Percentiles rank a stretch among this genome's conserved stretches.
phyloP scores from a whole-genome alignment of 2,797 vertebrate species.

The Anomalospiza imberbis region DNA sequence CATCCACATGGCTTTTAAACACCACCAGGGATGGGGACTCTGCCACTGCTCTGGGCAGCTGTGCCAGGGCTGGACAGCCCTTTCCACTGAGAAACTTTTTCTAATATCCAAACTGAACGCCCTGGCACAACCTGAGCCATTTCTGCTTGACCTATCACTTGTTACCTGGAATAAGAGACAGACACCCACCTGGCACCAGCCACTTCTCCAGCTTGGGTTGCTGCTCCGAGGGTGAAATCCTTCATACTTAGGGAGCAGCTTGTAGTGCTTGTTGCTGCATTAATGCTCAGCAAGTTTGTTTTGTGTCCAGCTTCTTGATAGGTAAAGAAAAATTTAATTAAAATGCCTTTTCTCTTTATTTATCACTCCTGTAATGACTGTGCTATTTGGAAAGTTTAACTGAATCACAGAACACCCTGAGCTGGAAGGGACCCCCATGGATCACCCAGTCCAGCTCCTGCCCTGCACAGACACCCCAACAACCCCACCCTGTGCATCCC shows the following conservation, averaged over 20 bases:
- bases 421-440: accelerated
- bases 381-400: neutral
- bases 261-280: neutral
- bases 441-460: accelerated
- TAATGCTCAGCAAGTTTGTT: neutral
- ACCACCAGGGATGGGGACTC: neutral
- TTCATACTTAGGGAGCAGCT: neutral
- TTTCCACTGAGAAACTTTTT: neutral
- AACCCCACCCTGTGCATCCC: neutral
- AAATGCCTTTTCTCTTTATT: neutral
- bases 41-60: neutral
- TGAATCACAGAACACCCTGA: accelerated
- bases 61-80: neutral
- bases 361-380: neutral
- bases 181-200: neutral
- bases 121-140: neutral
- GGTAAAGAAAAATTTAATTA: neutral
- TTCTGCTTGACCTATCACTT: neutral
- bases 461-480: neutral
- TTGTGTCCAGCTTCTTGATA: neutral
- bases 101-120: too few relatives aligned
- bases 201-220: neutral
- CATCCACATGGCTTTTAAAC: neutral
- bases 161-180: neutral
- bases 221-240: neutral